phyloP scores from a whole-genome alignment of 2,797 vertebrate genomes.

The Enteromius argenteus region DNA sequence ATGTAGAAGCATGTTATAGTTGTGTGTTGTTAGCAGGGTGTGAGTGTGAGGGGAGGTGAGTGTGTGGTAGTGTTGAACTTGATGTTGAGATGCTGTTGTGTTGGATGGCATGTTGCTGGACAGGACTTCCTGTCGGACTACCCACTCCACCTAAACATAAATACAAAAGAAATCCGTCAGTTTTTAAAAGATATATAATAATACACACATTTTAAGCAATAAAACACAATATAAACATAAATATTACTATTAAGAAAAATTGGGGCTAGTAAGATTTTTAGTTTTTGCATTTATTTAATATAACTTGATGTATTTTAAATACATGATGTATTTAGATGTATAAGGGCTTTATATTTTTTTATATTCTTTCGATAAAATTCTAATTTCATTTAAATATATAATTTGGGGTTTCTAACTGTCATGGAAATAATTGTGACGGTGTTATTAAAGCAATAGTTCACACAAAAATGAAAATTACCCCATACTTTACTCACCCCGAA shows the following conservation, averaged over 20 bases:
- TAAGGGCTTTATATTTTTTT: not conserved
- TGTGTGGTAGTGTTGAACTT: slow-evolving; percentile 79
- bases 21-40: slow-evolving; percentile 26
- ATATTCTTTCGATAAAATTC: not conserved
- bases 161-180: slow-evolving; percentile 71
- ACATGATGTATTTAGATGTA: not conserved
- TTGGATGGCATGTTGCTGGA: slow-evolving; percentile 88
- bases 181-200: not conserved
- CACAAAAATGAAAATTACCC: too few species aligned
- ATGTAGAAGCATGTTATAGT: slow-evolving; percentile 7
- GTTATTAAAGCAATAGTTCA: too few species aligned
- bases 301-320: not conserved
- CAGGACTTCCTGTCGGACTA: slow-evolving; percentile 88
- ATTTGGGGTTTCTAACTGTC: not conserved
- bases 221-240: slow-evolving; percentile 3
- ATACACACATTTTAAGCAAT: slow-evolving; percentile 1
- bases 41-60: slow-evolving; percentile 82
- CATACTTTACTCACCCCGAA: too few species aligned
- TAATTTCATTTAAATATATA: not conserved
- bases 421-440: not conserved
- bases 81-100: slow-evolving; percentile 97
- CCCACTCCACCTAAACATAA: slow-evolving; percentile 88
- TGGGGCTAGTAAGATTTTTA: not conserved
- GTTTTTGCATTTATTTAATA: not conserved
- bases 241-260: not conserved